Percentiles rank a stretch among this genome's conserved stretches.
Conservation (phyloP, 2,888 invertebrate species). For the Agapetus fuscipes region DNA sequence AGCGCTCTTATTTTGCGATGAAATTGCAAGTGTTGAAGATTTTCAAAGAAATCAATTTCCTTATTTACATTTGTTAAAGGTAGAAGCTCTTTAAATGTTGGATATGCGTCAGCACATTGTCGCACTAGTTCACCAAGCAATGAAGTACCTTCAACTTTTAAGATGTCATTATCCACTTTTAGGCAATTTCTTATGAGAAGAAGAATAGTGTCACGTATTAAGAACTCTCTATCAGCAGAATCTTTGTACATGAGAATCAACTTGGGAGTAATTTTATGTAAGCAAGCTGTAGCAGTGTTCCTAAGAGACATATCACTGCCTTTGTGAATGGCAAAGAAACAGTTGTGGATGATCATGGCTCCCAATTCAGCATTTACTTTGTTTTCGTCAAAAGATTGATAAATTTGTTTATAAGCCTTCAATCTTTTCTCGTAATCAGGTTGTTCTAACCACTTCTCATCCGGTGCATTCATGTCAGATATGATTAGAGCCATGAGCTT, state of each 20-base stretch:
- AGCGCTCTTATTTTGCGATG: constrained; percentile 81
- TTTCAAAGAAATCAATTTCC: constrained; percentile 93
- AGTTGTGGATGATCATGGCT: constrained; percentile 70
- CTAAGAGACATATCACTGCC: constrained; percentile 77
- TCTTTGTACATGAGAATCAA: constrained; percentile 48
- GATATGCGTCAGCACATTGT: constrained; percentile 61
- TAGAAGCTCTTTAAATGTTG: constrained; percentile 61
- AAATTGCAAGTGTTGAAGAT: constrained; percentile 78
- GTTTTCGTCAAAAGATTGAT: constrained; percentile 38
- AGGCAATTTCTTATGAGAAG: constrained; percentile 63
- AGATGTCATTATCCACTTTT: constrained; percentile 56
- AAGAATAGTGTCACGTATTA: constrained; percentile 66
- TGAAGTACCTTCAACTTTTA: constrained; percentile 70
- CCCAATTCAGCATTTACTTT: constrained; percentile 55
- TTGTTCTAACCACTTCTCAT: constrained; percentile 84
- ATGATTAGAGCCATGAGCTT: constrained; percentile 48
- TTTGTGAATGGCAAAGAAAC: constrained; percentile 64
- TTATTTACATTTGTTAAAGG: constrained; percentile 58
- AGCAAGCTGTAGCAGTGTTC: constrained; percentile 65
- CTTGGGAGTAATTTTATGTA: constrained; percentile 59
- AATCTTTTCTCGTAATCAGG: constrained; percentile 81
- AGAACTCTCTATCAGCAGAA: constrained; percentile 50
- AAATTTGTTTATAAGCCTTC: constrained; percentile 64
- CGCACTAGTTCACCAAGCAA: constrained; percentile 68
- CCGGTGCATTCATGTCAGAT: constrained; percentile 74